phyloP scores from a whole-genome alignment of 2,888 invertebrate species.

The Siphlonurus alternatus region DNA sequence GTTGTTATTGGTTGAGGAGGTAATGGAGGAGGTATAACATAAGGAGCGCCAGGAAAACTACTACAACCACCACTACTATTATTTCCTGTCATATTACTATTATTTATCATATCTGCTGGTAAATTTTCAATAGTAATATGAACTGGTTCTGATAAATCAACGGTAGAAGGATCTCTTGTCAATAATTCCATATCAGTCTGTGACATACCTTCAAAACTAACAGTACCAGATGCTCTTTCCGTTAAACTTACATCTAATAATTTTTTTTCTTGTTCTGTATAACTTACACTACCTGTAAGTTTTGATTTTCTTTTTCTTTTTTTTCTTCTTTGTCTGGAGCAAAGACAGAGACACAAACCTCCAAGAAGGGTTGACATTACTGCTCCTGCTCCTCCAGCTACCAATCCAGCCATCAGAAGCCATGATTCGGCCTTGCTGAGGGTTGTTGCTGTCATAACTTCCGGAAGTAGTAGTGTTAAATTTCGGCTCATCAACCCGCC shows the following conservation, averaged over 20 bases:
- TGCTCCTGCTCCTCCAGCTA: constrained; percentile 7
- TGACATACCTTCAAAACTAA: constrained; percentile 44
- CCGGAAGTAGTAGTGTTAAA: constrained; percentile 27
- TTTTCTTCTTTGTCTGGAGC: constrained; percentile 21
- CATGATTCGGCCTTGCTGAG: constrained; percentile 9
- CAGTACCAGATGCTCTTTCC: constrained; percentile 35
- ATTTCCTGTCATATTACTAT: constrained; percentile 15
- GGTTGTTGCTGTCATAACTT: constrained; percentile 10
- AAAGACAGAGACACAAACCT: constrained; percentile 11
- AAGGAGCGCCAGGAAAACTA: constrained; percentile 30
- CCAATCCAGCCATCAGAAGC: constrained; percentile 9
- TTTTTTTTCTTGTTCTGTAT: constrained; percentile 78
- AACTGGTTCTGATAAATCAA: constrained; percentile 23
- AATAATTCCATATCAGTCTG: constrained; percentile 38
- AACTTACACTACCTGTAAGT: constrained; percentile 61
- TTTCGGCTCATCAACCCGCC: constrained; percentile 42
- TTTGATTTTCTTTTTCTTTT: constrained; percentile 40
- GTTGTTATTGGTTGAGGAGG: neutral
- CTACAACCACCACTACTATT: constrained; percentile 21
- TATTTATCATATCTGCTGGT: neutral
- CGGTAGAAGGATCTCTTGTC: constrained; percentile 7
- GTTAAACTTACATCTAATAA: constrained; percentile 63
- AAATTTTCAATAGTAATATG: constrained; percentile 34
- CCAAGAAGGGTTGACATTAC: constrained; percentile 6
- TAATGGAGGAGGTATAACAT: constrained; percentile 32